A percentile compares a stretch with the other conserved stretches of the same genome.
These are phyloP conservation scores for Mallateleia sp. DNA, from an alignment of 2,888 invertebrate genomes.

Conservation along the genomic window DNA sequence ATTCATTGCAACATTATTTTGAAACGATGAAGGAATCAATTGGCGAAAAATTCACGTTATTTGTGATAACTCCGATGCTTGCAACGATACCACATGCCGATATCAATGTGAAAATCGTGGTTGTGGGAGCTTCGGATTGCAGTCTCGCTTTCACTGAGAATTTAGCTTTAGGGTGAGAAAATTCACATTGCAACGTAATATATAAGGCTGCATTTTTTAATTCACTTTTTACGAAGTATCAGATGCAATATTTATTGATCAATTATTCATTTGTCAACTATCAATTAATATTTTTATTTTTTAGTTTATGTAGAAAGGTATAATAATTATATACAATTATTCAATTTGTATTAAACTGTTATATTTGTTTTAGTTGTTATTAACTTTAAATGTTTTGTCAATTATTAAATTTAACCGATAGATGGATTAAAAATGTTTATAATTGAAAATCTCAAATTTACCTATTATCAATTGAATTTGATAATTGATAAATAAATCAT, in stretches of 20 bases:
- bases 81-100: conserved; percentile 90
- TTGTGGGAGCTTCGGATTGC: conserved; percentile 92
- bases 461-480: too few relatives aligned
- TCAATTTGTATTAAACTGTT: too few relatives aligned
- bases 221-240: conserved; percentile 7
- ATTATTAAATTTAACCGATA: too few relatives aligned
- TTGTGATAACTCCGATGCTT: conserved; percentile 90
- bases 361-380: too few relatives aligned
- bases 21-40: conserved; percentile 17
- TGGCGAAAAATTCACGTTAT: conserved; percentile 90
- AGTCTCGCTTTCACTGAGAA: conserved; percentile 92
- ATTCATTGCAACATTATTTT: conserved; percentile 70
- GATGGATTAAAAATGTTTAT: too few relatives aligned
- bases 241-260: conserved; percentile 47
- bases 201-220: neutral
- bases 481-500: neutral
- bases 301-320: neutral
- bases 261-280: conserved; percentile 17
- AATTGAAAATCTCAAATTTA: too few relatives aligned
- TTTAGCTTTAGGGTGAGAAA: conserved; percentile 90
- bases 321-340: too few relatives aligned
- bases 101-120: conserved; percentile 92
- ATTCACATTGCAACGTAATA: conserved; percentile 39
- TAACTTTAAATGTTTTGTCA: too few relatives aligned
- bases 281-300: neutral